These are phyloP conservation scores for Lemur catta DNA, from an alignment of 2,797 vertebrate species.

Conservation along the genomic window DNA sequence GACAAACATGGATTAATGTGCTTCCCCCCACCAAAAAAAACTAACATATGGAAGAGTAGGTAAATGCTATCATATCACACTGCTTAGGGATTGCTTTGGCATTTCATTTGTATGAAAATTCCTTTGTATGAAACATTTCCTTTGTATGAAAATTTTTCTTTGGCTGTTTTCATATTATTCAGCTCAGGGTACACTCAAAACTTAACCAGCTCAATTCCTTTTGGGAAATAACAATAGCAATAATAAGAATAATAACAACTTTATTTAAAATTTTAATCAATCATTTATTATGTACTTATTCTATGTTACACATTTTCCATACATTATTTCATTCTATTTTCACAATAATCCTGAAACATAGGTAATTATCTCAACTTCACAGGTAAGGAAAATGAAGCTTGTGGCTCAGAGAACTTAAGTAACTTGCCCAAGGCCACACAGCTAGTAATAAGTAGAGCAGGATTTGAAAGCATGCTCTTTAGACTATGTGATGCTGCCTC, in stretches of 20 bases:
- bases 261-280: conserved; percentile 27
- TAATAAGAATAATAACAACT: background rate
- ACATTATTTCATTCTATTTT: conserved; percentile 3
- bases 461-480: background rate
- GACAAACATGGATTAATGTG: conserved; percentile 25
- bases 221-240: background rate
- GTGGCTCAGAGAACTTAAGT: background rate
- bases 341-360: background rate
- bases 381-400: background rate
- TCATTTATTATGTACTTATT: background rate
- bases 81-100: conserved; percentile 22
- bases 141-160: conserved; percentile 21
- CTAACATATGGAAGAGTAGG: conserved; percentile 44
- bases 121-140: conserved; percentile 21
- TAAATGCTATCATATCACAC: conserved; percentile 15
- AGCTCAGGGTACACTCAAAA: conserved; percentile 34
- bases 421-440: background rate
- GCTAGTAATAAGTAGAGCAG: background rate
- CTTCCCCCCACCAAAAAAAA: background rate
- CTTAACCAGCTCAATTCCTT: conserved; percentile 28
- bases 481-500: background rate
- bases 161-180: conserved; percentile 56
- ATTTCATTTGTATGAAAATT: conserved; percentile 55
- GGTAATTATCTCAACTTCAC: background rate
- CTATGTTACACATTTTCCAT: background rate